Evolutionary conservation across 1,140 invertebrate species (phyloP), one percentile per base, ranked within the genome.

Genomic region (Sycobia sp.): DNA sequence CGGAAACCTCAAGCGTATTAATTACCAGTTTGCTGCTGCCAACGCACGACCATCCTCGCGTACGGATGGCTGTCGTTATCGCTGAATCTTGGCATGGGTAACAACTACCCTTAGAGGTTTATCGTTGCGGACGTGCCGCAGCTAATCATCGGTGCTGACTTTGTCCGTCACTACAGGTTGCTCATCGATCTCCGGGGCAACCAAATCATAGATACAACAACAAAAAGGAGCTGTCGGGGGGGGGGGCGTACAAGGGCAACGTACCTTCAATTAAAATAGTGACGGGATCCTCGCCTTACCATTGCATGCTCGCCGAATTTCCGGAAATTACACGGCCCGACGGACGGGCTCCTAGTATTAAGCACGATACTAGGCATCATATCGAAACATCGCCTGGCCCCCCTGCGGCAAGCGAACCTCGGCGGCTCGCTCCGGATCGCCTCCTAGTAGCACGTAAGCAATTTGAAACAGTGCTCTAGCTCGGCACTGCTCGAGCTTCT

Each of bases 61-160:
- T n/a, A n/a, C n/a, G n/a, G n/a, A n/a, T n/a, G n/a, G n/a, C n/a
- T n/a, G n/a, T n/a, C n/a, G n/a, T n/a, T n/a, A n/a, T n/a, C n/a
- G n/a, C n/a, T n/a, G n/a, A n/a, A n/a, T n/a, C n/a, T n/a, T n/a
- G n/a, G n/a, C n/a, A n/a, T n/a, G n/a, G n/a, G n/a, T n/a, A n/a
- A n/a, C n/a, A n/a, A n/a, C n/a, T n/a, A n/a, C n/a, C n/a, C n/a
- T n/a, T 68, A 64, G 67, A 49, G 8, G 13, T 68, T 68, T 34
- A 49, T 68, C 13, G 34, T 68, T 14, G 65, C 59, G 14, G 50
- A 59, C 23, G 57, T 60, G 0, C 18, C 20, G 10, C 43, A 58
- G 22, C n/a, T 59, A 0, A 67, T 67, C 23, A 60, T 69, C 23
- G 58, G 58, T 3, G 67, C 64, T 9, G 67, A 68, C 43, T 66